These are phyloP conservation scores for Phrynocephalus forsythii DNA, from an alignment of 2,797 vertebrate species.

Conservation along the genomic window DNA sequence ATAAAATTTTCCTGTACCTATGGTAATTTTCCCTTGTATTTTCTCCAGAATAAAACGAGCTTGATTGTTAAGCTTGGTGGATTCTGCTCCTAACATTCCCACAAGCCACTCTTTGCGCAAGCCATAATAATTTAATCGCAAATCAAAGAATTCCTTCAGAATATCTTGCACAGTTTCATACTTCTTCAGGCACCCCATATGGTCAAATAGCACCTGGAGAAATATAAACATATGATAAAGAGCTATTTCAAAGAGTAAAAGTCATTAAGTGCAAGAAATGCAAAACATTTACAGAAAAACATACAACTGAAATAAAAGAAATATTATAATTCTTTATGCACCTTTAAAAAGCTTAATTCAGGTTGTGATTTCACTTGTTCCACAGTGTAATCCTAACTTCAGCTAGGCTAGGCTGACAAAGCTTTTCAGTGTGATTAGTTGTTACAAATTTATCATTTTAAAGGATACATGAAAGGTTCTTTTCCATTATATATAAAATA, in stretches of 20 bases:
- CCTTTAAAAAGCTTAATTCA: not conserved
- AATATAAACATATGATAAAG: conserved; percentile 32
- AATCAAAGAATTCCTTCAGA: conserved; percentile 95
- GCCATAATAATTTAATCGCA: conserved; percentile 94
- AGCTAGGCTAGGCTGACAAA: not conserved
- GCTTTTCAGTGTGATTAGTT: not conserved
- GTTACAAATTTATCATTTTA: not conserved
- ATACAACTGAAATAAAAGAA: not conserved
- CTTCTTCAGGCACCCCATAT: conserved; percentile 98
- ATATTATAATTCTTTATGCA: not conserved
- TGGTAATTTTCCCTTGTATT: conserved; percentile 94
- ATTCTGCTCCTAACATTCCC: conserved; percentile 93
- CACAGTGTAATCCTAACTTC: too few species aligned
- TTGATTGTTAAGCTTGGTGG: conserved; percentile 95
- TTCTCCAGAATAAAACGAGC: conserved; percentile 98
- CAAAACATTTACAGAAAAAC: not conserved
- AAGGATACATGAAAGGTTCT: not conserved
- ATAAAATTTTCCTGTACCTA: conserved; percentile 82
- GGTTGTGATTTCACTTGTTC: not conserved
- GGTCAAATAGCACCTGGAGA: conserved; percentile 95
- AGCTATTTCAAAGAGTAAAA: not conserved
- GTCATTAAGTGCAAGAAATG: not conserved
- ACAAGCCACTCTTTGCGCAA: conserved; percentile 96
- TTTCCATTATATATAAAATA: not conserved
- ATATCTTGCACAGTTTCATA: conserved; percentile 98